Conservation (phyloP, 37 sponge, comb jelly and placozoan species). For the Halisarca cf. caerulea region DNA sequence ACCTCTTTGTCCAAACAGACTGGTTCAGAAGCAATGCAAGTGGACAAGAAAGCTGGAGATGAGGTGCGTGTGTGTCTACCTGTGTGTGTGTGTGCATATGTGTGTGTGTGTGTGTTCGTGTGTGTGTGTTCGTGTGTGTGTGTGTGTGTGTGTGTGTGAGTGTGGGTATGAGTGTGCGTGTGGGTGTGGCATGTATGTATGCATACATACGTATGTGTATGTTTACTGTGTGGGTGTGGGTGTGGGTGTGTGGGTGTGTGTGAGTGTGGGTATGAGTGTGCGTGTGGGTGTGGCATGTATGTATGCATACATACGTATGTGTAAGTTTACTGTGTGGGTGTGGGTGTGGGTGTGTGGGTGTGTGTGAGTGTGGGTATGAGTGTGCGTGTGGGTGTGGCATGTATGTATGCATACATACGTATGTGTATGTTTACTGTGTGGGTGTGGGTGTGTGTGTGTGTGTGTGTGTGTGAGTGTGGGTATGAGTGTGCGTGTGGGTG, state of each 20-base stretch:
- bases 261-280: neutral
- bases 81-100: neutral
- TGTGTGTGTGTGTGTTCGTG: neutral
- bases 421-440: too few species aligned
- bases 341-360: too few species aligned
- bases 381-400: too few species aligned
- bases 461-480: too few species aligned
- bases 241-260: constrained; percentile 11
- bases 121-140: neutral
- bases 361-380: too few species aligned
- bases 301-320: too few species aligned
- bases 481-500: too few species aligned
- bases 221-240: neutral
- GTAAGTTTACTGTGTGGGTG: too few species aligned
- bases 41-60: neutral
- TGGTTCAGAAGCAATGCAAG: constrained; percentile 47
- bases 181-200: neutral
- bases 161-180: constrained; percentile 18
- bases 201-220: neutral
- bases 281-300: too few species aligned
- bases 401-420: too few species aligned
- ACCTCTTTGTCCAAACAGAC: constrained; percentile 8
- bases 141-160: neutral
- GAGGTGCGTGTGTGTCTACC: constrained; percentile 28
- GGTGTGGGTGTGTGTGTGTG: too few species aligned